A percentile compares a stretch with the other conserved stretches of the same genome.
phyloP scores from a whole-genome alignment of 2,113 vertebrate species.

The Barbus barbus region DNA sequence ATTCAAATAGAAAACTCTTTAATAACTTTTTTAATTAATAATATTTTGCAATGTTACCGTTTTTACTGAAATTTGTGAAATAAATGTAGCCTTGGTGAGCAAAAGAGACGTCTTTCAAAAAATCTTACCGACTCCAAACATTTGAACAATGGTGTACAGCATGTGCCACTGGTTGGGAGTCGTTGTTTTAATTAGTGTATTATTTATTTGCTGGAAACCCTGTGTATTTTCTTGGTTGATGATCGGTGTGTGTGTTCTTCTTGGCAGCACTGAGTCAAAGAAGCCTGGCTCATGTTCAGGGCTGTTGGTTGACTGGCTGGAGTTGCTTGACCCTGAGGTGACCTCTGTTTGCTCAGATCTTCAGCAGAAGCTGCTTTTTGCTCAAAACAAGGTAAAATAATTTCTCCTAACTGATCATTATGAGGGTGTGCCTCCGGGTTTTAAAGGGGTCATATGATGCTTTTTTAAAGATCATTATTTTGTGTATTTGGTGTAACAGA shows the following conservation, averaged over 20 bases:
- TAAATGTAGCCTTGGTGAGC: too few relatives aligned
- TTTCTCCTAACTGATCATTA: neutral
- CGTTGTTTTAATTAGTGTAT: neutral
- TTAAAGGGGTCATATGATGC: too few relatives aligned
- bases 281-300: slow-evolving; percentile 85
- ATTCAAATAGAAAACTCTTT: too few relatives aligned
- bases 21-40: too few relatives aligned
- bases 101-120: too few relatives aligned
- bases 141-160: neutral
- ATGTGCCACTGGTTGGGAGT: neutral
- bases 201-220: neutral
- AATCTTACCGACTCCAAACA: too few relatives aligned
- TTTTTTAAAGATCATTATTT: too few relatives aligned
- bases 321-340: slow-evolving; percentile 93
- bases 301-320: slow-evolving; percentile 93
- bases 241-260: slow-evolving; percentile 6
- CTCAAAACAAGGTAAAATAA: slow-evolving; percentile 82
- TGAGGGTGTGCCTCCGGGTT: too few relatives aligned
- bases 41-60: too few relatives aligned
- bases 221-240: neutral
- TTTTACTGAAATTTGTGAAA: too few relatives aligned
- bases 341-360: slow-evolving; percentile 88
- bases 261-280: slow-evolving; percentile 75
- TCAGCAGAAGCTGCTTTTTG: slow-evolving; percentile 91
- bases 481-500: too few relatives aligned